Conservation (phyloP, 2,888 invertebrate genomes). For the Chelonus formosanus region DNA sequence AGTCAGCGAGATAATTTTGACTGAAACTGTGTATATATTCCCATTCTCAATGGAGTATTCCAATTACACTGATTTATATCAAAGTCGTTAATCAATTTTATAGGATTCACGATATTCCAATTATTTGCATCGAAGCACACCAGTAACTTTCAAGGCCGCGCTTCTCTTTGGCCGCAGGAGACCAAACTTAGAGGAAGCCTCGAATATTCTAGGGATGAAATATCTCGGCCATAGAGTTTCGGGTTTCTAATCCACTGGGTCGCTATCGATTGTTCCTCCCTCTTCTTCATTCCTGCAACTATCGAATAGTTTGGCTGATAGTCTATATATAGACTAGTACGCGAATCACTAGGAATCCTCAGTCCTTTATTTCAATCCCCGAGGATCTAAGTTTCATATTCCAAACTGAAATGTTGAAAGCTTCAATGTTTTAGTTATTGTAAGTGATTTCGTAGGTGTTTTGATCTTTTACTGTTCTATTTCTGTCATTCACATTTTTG, state of each 20-base stretch:
- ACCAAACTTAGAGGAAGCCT: slow-evolving; percentile 17
- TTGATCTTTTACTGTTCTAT: no score
- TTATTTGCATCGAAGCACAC: slow-evolving; percentile 26
- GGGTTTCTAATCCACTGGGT: slow-evolving; percentile 22
- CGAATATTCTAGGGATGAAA: slow-evolving; percentile 23
- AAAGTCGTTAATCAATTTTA: slow-evolving; percentile 20
- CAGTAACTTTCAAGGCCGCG: slow-evolving; percentile 16
- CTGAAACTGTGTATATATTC: neutral
- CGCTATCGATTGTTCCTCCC: slow-evolving; percentile 25
- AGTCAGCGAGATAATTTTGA: no score
- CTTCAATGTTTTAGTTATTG: no score
- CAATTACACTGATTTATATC: slow-evolving; percentile 17
- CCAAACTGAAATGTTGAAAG: no score
- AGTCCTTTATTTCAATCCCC: no score
- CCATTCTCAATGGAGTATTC: slow-evolving; percentile 2
- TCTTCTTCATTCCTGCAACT: slow-evolving; percentile 5
- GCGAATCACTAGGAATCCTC: no score
- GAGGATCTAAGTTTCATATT: no score
- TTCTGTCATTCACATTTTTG: no score
- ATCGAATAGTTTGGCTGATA: slow-evolving; percentile 12
- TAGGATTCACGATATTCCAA: slow-evolving; percentile 24
- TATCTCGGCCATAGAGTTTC: slow-evolving; percentile 14
- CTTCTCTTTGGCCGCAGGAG: slow-evolving; percentile 6
- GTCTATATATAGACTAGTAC: no score
- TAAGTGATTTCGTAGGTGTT: no score